Percentiles rank a stretch among this genome's conserved stretches.
Evolutionary conservation across 2,888 invertebrate genomes (phyloP).

Genomic region (Mellilla xanthometata): DNA sequence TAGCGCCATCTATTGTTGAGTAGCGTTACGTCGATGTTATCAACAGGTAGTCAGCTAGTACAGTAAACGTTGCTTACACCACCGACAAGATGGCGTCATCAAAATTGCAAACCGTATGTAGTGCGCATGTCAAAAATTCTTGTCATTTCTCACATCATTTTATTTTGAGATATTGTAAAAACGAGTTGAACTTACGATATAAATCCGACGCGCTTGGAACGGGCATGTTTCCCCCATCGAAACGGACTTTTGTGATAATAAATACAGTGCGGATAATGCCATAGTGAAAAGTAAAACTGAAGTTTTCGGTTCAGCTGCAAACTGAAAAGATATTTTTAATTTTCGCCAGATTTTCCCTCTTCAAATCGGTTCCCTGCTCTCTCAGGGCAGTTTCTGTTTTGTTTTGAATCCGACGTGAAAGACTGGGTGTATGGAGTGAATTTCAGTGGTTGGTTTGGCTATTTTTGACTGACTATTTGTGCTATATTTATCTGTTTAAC

Average conservation of each 20-base stretch:
- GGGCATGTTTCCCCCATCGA: constrained; percentile 53
- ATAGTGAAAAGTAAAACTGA: constrained; percentile 44
- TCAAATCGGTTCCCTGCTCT: constrained; percentile 34
- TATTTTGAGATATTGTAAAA: constrained; percentile 71
- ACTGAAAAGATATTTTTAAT: constrained; percentile 47
- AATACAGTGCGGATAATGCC: constrained; percentile 41
- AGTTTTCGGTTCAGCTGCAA: constrained; percentile 42
- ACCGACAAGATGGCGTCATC: constrained; percentile 46
- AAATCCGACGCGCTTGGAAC: constrained; percentile 54
- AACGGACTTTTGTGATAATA: constrained; percentile 51
- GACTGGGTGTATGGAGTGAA: constrained; percentile 54
- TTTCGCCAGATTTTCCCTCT: constrained; percentile 53
- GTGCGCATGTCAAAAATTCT: constrained; percentile 78
- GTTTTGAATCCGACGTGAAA: constrained; percentile 47
- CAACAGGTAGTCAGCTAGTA: neutral
- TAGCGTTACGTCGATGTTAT: constrained; percentile 25
- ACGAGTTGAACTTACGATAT: constrained; percentile 66
- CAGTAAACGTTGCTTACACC: neutral
- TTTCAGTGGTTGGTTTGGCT: constrained; percentile 43
- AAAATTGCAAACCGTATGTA: constrained; percentile 38
- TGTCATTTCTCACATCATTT: constrained; percentile 72
- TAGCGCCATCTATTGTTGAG: constrained; percentile 39
- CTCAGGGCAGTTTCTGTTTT: constrained; percentile 38
- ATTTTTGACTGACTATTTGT: constrained; percentile 67
- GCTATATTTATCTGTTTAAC: constrained; percentile 62